Percentiles rank a stretch among this genome's conserved stretches.
Conservation (phyloP, 2,797 vertebrate species). For the Poeciliopsis turneri region DNA sequence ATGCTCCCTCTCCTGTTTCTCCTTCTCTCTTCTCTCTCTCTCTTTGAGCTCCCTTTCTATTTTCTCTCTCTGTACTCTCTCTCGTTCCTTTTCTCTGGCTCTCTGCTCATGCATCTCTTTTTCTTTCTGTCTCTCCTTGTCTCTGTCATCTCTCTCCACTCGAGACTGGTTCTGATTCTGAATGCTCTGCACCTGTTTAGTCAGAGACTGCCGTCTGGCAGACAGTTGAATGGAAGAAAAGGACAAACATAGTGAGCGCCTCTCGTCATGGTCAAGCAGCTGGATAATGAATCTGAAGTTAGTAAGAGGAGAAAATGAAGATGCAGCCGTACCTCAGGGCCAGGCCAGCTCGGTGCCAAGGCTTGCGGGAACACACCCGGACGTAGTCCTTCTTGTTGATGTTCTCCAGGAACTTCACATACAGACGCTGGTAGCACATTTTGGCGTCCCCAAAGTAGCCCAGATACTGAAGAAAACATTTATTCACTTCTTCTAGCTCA, state of each 20-base stretch:
- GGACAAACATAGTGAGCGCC: neutral
- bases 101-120: constrained; percentile 51
- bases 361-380: constrained; percentile 89
- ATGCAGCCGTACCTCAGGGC: constrained; percentile 81
- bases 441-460: constrained; percentile 93
- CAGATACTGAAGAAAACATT: constrained; percentile 80
- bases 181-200: constrained; percentile 77
- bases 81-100: constrained; percentile 44
- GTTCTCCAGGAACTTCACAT: constrained; percentile 93
- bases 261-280: neutral
- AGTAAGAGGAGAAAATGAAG: neutral
- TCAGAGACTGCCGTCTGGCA: constrained; percentile 85
- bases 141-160: constrained; percentile 65
- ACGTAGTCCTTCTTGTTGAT: constrained; percentile 95
- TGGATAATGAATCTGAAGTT: neutral
- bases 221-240: neutral
- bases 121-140: constrained; percentile 52
- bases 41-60: constrained; percentile 30
- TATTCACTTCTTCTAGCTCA: neutral
- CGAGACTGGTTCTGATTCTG: constrained; percentile 73
- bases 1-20: neutral
- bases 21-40: constrained; percentile 17
- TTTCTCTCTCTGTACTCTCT: constrained; percentile 48
- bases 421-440: constrained; percentile 91
- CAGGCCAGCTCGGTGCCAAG: constrained; percentile 87